Base-by-base conservation (phyloP, 2,797 vertebrate genomes). In the Thaleichthys pacificus region DNA sequence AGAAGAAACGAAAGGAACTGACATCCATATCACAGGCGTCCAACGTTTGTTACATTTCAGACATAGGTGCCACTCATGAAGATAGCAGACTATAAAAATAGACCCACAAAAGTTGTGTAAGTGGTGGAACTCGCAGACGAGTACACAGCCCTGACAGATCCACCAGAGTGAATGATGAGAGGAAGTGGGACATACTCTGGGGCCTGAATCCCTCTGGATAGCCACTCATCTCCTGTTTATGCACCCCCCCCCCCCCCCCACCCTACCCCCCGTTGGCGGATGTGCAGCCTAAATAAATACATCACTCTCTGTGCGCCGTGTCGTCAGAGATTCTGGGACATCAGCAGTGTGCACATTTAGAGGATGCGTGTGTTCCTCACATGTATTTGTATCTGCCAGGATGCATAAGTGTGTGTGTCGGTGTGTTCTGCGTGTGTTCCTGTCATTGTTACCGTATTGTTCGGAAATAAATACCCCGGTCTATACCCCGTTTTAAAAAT, bases 151-250 rank as follows among this genome's bases (percentile, higher is more conserved):
- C 61, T 82, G 82, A 86, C 80, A 72, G 76, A 80, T 84, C 74
- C 75, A 80, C 60, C 76, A 72, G 63, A 75, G 65, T 81, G 80
- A 87, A 73, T 77, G 82, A 86, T 84, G 73, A 76, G 62, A 61
- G 32, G 22, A 69, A 68, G 71, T 75, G 60, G 70, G 76, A 80
- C 30, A 12, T n/a, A 35, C 28, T 57, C 30, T 58, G 30, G 67
- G 30, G 28, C 51, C 54, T 19, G n/a, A 7, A 28, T 85, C 82
- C 84, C 83, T 62, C 75, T 81, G 81, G 84, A 85, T 79, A 76
- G 73, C 83, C 73, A 77, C 76, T 87, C 84, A 85, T 85, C 85
- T 88, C 84, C 79, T 86, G 84, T 88, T 89, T 88, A 87, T 89
- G 86, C 87, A 82, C 9, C 42, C 38, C 38, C 38, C 9, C 8